Evolutionary conservation across 2,888 invertebrate genomes (phyloP), one percentile per base, ranked within the genome.

Genomic region (Allophyes oxyacanthae): DNA sequence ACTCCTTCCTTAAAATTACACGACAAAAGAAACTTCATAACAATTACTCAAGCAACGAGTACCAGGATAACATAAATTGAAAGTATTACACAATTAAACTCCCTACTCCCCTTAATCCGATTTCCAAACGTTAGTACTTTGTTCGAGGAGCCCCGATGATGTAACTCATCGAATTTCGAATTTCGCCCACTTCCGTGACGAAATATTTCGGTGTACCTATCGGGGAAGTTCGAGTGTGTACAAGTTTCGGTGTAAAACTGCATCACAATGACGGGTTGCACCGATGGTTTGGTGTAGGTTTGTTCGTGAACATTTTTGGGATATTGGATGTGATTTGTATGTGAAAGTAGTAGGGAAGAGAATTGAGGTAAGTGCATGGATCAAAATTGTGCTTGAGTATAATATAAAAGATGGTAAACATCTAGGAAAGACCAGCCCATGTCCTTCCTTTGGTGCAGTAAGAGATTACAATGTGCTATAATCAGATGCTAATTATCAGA

Each of bases 211-310:
- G 78, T 74, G 79, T 79, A 64, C n/a, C n/a, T n/a, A n/a, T 40
- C 62, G 60, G 48, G 40, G 46, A 73, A 73, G 65, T 79, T 85
- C 72, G 79, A 87, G 84, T 81, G 81, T 74, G 80, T 81, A 80
- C 81, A 82, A 84, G 80, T 85, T 88, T 85, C 66, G 77, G 86
- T 87, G 88, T 88, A 86, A 83, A 81, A 79, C 79, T 79, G 79
- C 75, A 82, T 84, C 77, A 78, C 64, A 65, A 69, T 66, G 67
- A 49, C 60, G 44, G 50, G 6, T 20, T 28, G 28, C 14, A n/a
- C 15, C 26, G 49, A 26, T 30, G 14, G 38, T 26, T 54, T n/a
- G n/a, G 40, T 11, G 65, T 51, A 67, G 51, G 51, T 25, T 30
- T 28, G 72, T 48, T 48, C 55, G 55, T 64, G 64, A 63, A 57